Conservation (phyloP, 2,797 vertebrate genomes). For the Astyanax mexicanus region DNA sequence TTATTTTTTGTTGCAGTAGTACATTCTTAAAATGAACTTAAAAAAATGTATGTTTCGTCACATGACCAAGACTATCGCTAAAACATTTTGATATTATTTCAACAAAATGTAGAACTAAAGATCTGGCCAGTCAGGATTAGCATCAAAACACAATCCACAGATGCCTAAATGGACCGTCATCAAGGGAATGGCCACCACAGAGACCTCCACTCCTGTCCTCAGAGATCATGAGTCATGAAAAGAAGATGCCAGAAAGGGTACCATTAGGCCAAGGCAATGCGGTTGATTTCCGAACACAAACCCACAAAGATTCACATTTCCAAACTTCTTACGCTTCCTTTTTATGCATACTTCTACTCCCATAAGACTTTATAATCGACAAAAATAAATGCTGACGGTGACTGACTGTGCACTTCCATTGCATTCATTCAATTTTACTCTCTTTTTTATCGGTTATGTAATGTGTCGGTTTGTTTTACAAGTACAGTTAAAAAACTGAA, state of each 20-base stretch:
- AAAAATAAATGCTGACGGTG: background rate
- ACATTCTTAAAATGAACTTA: no score
- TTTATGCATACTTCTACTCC: background rate
- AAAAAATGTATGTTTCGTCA: no score
- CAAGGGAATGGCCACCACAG: constrained; percentile 8
- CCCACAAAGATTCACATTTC: background rate
- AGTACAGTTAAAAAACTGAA: background rate
- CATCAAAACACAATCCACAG: constrained; percentile 58
- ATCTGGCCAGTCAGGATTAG: constrained; percentile 63
- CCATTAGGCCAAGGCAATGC: background rate
- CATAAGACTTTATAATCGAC: background rate
- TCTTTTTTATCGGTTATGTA: background rate
- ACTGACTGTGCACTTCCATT: background rate
- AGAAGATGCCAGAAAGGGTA: background rate
- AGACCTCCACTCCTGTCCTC: constrained; percentile 25
- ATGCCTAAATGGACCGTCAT: constrained; percentile 36
- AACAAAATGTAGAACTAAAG: constrained; percentile 59
- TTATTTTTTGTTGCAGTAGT: no score
- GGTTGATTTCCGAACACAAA: background rate
- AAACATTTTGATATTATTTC: no score
- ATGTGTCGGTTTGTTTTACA: background rate
- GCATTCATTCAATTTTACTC: background rate
- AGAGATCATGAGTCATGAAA: background rate
- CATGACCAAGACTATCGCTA: no score
- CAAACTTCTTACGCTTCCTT: background rate